A percentile compares a stretch with the other conserved stretches of the same genome.
Evolutionary conservation across 2,113 vertebrate genomes (phyloP).

Genomic region (Calonectris borealis): DNA sequence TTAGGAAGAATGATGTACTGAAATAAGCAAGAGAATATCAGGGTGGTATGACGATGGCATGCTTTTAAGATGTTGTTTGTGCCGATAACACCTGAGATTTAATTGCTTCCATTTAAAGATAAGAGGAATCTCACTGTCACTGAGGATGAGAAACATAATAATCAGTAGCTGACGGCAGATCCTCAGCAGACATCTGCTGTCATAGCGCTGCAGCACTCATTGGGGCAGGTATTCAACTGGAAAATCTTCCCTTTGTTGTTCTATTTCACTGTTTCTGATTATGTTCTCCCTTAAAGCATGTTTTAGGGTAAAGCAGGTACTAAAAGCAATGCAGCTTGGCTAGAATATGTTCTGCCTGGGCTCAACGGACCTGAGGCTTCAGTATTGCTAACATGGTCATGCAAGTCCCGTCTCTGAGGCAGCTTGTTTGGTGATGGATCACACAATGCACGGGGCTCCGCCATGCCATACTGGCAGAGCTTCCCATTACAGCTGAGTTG

Average conservation of each 20-base stretch:
- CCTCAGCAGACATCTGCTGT: not conserved
- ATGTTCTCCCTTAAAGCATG: not conserved
- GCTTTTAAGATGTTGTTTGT: not conserved
- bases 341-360: not conserved
- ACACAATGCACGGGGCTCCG: rapidly evolving
- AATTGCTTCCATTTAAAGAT: slow-evolving; percentile 22
- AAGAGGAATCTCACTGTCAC: not conserved
- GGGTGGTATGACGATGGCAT: not conserved
- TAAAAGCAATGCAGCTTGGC: not conserved
- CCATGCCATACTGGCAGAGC: not conserved
- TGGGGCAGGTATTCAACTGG: not conserved
- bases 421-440: not conserved
- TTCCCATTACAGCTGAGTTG: not conserved
- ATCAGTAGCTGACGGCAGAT: not conserved
- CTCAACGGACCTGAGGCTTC: not conserved
- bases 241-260: not conserved
- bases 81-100: not conserved
- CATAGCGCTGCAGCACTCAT: rapidly evolving
- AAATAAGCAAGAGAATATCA: not conserved
- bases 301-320: not conserved
- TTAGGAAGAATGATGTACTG: not conserved
- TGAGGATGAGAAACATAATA: not conserved
- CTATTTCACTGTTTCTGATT: not conserved
- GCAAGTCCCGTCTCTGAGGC: not conserved
- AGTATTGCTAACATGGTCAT: rapidly evolving